Evolutionary conservation across 2,797 vertebrate genomes (phyloP), one percentile per base, ranked within the genome.

Genomic region (Sebastes jordani): DNA sequence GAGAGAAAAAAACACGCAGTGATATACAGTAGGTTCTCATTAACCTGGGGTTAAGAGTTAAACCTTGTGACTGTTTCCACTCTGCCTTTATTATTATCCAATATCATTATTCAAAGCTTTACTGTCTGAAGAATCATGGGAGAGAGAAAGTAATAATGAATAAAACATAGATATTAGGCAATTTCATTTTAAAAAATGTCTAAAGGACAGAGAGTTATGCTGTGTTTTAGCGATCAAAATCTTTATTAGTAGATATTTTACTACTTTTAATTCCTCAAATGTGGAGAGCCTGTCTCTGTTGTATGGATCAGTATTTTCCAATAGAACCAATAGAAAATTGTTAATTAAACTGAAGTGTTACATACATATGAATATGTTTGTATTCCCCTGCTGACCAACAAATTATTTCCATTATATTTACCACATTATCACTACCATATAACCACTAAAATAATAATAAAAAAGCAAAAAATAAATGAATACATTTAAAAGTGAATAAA

Each of bases 391-490:
- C 8, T 1, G 6, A 36, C 13, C 0, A 32, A 62, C 23, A 25
- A 27, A 63, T 11, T 11, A 0, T 4, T 61, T 69, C 4, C 20
- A 69, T 63, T 30, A 42, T 30, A 63, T 46, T 23, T n/a, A 49
- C 6, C 1, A 22, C 42, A n/a, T 60, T 20, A 36, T 36, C 6
- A 42, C 2, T 52, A 52, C 20, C 46, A 52, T 52, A 52, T 52
- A n/a, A 52, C 46, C 46, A 52, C 18, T n/a, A 2, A 52, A 52
- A n/a, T 4, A 52, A 49, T 1, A 10, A 3, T 34, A 9, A 52
- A 52, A n/a, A 52, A n/a, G 0, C 0, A 1, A 20, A 52, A 52
- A 20, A n/a, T 18, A 46, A 46, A 46, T 18, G 0, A 46, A 18
- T 46, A 16, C 14, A 42, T 42, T 42, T 42, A 46, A 18, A 46